Conservation (phyloP, 2,888 invertebrate species). For the Sarcophaga rosellei region DNA sequence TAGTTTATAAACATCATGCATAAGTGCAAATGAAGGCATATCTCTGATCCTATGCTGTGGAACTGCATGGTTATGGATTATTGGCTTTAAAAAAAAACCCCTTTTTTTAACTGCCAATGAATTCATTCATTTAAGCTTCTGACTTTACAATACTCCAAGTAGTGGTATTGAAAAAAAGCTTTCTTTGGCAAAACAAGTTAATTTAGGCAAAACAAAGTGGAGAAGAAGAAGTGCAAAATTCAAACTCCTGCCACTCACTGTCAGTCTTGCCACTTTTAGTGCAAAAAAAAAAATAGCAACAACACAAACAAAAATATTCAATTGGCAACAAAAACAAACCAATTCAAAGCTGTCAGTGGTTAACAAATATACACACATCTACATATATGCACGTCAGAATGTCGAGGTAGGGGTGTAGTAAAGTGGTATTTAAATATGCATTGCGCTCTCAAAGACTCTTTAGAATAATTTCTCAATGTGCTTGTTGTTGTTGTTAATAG, state of each 20-base stretch:
- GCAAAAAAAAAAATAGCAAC: too few species aligned
- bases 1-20: too few species aligned
- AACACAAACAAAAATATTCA: constrained; percentile 14
- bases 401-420: not conserved
- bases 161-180: constrained; percentile 4
- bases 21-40: too few species aligned
- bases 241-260: constrained; percentile 1
- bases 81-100: too few species aligned
- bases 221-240: not conserved
- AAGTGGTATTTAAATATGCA: constrained; percentile 27
- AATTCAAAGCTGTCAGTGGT: not conserved
- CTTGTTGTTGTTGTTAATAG: constrained; percentile 29
- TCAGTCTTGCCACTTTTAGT: too few species aligned
- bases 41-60: too few species aligned
- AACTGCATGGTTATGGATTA: too few species aligned
- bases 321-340: constrained; percentile 29
- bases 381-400: not conserved
- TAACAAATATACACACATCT: not conserved
- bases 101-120: not conserved
- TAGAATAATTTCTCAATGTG: constrained; percentile 39
- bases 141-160: not conserved
- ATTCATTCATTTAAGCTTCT: not conserved
- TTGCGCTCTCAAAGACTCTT: constrained; percentile 21
- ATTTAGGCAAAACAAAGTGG: constrained; percentile 44
- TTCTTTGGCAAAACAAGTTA: constrained; percentile 38